A percentile compares a stretch with the other conserved stretches of the same genome.
These are phyloP conservation scores for Pantelozetes paolii DNA, from an alignment of 2,888 invertebrate species.

Conservation along the genomic window DNA sequence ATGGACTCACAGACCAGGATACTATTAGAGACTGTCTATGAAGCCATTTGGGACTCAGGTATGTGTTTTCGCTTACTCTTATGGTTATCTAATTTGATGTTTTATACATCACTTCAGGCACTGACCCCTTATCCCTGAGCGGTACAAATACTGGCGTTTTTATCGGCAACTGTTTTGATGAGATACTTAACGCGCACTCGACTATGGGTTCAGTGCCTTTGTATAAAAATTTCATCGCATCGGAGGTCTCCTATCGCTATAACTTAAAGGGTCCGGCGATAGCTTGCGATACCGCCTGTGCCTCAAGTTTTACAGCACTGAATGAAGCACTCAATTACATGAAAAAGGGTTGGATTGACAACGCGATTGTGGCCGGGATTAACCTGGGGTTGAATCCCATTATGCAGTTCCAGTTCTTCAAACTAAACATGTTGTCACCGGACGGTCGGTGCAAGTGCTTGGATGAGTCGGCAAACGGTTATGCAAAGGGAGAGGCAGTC, in stretches of 20 bases:
- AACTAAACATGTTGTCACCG: constrained; percentile 56
- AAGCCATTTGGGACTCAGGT: constrained; percentile 82
- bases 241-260: constrained; percentile 6
- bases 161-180: constrained; percentile 57
- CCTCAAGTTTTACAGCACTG: constrained; percentile 56
- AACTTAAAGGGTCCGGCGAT: constrained; percentile 54
- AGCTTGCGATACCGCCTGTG: constrained; percentile 58
- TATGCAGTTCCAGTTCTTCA: constrained; percentile 56
- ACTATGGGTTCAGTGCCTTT: constrained; percentile 49
- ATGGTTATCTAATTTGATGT: neutral
- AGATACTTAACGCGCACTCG: constrained; percentile 55
- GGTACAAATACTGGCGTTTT: constrained; percentile 57
- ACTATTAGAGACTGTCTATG: constrained; percentile 81
- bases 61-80: no score
- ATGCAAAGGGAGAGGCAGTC: constrained; percentile 75
- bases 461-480: constrained; percentile 63
- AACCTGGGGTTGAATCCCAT: constrained; percentile 56
- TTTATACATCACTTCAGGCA: constrained; percentile 50
- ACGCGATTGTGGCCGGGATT: constrained; percentile 58
- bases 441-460: constrained; percentile 55
- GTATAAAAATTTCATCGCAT: neutral
- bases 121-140: constrained; percentile 53
- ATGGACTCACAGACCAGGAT: constrained; percentile 88
- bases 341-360: constrained; percentile 62
- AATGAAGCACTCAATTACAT: constrained; percentile 50